These are phyloP conservation scores for Daktulosphaira vitifoliae DNA, from an alignment of 1,140 invertebrate species.

Conservation along the genomic window DNA sequence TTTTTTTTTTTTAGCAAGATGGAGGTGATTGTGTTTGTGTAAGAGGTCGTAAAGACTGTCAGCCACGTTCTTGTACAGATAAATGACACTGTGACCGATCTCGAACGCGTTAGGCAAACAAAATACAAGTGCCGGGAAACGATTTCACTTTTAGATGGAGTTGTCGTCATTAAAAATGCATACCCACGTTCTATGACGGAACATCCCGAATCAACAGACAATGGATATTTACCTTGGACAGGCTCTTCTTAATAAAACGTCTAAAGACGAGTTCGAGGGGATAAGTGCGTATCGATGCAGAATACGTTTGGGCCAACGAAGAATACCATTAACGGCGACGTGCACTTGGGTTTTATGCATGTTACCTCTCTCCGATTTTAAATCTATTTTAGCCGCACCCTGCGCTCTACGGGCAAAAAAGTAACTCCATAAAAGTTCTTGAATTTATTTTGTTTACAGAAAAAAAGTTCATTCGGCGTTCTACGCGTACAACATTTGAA, in stretches of 20 bases:
- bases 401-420: background rate
- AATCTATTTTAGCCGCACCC: slow-evolving; percentile 26
- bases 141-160: slow-evolving; percentile 29
- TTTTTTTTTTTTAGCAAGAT: no score
- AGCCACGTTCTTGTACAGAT: background rate
- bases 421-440: slow-evolving; percentile 30
- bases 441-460: slow-evolving; percentile 13
- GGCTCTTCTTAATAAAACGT: slow-evolving; percentile 30
- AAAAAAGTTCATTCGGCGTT: slow-evolving; percentile 16
- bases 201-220: slow-evolving; percentile 2
- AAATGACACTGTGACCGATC: slow-evolving; percentile 9
- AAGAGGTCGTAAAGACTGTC: no score
- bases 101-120: slow-evolving; percentile 14
- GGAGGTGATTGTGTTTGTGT: no score
- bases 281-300: slow-evolving; percentile 28
- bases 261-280: slow-evolving; percentile 25
- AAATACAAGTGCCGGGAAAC: slow-evolving; percentile 25
- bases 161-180: slow-evolving; percentile 30
- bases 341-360: slow-evolving; percentile 12
- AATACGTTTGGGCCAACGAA: slow-evolving; percentile 27
- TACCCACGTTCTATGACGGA: slow-evolving; percentile 21
- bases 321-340: slow-evolving; percentile 32
- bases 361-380: background rate
- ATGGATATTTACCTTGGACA: slow-evolving; percentile 26
- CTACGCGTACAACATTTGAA: slow-evolving; percentile 12